phyloP scores from a whole-genome alignment of 2,113 vertebrate genomes.

The Odocoileus virginianus region DNA sequence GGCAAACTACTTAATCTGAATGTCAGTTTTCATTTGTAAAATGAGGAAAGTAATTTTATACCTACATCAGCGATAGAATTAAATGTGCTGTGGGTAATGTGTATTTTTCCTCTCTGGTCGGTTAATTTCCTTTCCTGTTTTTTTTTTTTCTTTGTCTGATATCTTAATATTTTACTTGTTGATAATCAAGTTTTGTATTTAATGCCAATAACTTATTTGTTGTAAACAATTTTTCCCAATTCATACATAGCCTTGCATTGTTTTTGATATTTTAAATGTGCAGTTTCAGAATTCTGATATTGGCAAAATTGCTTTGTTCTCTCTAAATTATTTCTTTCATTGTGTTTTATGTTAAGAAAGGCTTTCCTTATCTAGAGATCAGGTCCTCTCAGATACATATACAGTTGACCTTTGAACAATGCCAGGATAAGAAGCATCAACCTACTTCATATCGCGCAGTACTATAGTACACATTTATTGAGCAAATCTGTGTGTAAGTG shows the following conservation, averaged over 20 bases:
- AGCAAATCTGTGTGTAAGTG: not conserved
- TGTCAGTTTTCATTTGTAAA: slow-evolving; percentile 8
- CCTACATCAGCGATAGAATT: not conserved
- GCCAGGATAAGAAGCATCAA: not conserved
- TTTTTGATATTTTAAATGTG: not conserved
- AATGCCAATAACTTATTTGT: not conserved
- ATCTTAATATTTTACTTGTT: not conserved
- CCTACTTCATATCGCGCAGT: not conserved
- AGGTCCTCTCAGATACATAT: not conserved
- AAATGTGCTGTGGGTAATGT: not conserved
- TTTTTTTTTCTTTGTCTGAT: not conserved
- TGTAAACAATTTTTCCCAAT: not conserved
- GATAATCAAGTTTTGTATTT: not conserved
- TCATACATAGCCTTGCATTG: not conserved
- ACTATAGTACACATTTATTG: not conserved
- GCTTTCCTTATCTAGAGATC: not conserved
- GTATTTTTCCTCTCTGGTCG: not conserved
- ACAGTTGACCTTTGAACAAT: not conserved
- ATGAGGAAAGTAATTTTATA: not conserved
- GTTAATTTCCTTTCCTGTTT: not conserved
- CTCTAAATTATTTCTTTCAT: not conserved
- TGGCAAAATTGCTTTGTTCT: not conserved
- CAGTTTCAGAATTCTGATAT: not conserved
- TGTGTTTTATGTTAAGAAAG: not conserved
- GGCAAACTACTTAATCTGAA: not conserved